Conservation (phyloP, 2,113 vertebrate species). For the Sturnira hondurensis region DNA sequence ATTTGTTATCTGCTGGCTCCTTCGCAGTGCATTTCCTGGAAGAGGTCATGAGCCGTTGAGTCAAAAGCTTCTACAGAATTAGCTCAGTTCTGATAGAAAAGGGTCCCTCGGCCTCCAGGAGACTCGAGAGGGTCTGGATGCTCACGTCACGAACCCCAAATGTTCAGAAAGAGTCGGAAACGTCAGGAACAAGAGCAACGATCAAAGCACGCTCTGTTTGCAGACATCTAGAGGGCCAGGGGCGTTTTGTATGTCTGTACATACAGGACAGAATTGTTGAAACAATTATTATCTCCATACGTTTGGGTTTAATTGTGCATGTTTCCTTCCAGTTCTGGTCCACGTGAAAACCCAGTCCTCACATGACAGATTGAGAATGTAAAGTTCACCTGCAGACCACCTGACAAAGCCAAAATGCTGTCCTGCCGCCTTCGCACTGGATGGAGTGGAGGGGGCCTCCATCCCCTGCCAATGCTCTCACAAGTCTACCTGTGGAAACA, state of each 20-base stretch:
- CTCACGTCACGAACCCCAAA: background rate
- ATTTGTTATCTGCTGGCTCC: conserved; percentile 67
- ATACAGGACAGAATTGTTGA: background rate
- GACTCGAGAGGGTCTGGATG: background rate
- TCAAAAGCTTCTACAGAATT: conserved; percentile 61
- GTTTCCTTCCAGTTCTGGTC: background rate
- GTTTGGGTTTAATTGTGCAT: background rate
- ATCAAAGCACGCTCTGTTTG: background rate
- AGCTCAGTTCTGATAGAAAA: conserved; percentile 9
- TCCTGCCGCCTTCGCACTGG: background rate
- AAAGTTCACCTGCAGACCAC: background rate
- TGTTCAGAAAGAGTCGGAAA: background rate
- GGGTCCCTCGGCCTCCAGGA: background rate
- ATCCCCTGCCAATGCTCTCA: background rate
- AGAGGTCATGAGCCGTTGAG: conserved; percentile 53
- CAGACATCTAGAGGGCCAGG: background rate
- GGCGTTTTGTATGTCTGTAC: background rate
- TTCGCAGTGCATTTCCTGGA: conserved; percentile 68
- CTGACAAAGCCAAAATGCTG: background rate
- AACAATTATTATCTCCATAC: background rate
- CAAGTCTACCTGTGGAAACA: background rate
- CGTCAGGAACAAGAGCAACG: background rate
- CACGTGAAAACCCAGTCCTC: background rate
- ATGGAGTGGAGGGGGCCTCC: background rate
- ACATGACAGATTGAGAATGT: background rate